phyloP scores from a whole-genome alignment of 2,113 vertebrate genomes.

The Corythoichthys haematopterus region DNA sequence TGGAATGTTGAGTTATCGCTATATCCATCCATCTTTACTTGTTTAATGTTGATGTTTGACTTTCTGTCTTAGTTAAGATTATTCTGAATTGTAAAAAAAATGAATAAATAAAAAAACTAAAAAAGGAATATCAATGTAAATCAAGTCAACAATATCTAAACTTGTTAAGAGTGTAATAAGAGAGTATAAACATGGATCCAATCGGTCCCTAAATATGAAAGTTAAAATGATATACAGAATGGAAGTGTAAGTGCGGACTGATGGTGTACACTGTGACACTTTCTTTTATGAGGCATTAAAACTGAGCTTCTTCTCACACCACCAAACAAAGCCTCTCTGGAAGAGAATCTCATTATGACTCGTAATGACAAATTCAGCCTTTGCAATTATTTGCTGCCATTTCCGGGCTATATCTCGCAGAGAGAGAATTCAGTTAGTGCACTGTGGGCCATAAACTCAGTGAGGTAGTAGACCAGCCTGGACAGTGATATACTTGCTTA shows the following conservation, averaged over 20 bases:
- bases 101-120: not conserved
- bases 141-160: not conserved
- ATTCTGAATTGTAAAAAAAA: not conserved
- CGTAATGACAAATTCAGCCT: conserved; percentile 68
- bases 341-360: conserved; percentile 70
- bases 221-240: conserved; percentile 58
- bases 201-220: conserved; percentile 50
- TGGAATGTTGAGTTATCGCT: not conserved
- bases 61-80: too few relatives aligned
- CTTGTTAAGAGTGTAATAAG: conserved; percentile 39
- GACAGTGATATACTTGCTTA: conserved; percentile 49
- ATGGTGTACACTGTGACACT: conserved; percentile 52
- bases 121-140: not conserved
- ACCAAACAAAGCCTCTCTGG: conserved; percentile 55
- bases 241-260: conserved; percentile 32
- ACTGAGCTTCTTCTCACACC: conserved; percentile 46
- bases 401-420: conserved; percentile 56
- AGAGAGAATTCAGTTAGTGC: conserved; percentile 49
- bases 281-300: conserved; percentile 68
- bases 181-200: conserved; percentile 50
- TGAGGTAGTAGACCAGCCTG: conserved; percentile 30
- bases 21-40: not conserved
- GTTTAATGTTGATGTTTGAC: too few relatives aligned
- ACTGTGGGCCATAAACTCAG: conserved; percentile 53
- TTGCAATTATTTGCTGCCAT: conserved; percentile 69